Conservation (phyloP, 2,797 vertebrate genomes). For the Megaceryle alcyon region DNA sequence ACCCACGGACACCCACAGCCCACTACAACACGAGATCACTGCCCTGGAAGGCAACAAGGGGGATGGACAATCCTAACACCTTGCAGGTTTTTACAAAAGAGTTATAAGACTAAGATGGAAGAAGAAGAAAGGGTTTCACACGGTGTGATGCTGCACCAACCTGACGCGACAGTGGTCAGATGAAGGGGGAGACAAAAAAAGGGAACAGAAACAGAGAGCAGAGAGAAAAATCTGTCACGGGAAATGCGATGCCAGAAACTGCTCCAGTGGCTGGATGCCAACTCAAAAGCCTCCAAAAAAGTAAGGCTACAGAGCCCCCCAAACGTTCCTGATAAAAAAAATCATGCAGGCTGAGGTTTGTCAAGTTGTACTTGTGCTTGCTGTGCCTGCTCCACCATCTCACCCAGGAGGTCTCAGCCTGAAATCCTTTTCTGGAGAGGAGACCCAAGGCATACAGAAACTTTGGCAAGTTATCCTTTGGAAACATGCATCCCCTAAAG, state of each 20-base stretch:
- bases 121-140: neutral
- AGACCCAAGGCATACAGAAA: slow-evolving; percentile 19
- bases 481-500: slow-evolving; percentile 53
- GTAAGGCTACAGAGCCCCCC: neutral
- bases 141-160: neutral
- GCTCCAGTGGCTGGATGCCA: slow-evolving; percentile 8
- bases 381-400: neutral
- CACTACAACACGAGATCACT: neutral
- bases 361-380: neutral
- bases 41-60: neutral
- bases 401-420: slow-evolving; percentile 13
- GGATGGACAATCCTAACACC: fast-evolving
- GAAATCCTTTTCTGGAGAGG: neutral
- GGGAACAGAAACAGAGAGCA: slow-evolving; percentile 33
- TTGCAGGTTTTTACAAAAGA: neutral
- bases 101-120: neutral
- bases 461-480: slow-evolving; percentile 53
- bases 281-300: neutral
- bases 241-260: slow-evolving; percentile 3
- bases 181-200: neutral
- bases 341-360: neutral
- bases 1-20: neutral
- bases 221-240: slow-evolving; percentile 1
- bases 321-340: neutral
- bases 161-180: neutral